Evolutionary conservation across 1,140 invertebrate species (phyloP).

Genomic region (Ceratosolen fusciceps): DNA sequence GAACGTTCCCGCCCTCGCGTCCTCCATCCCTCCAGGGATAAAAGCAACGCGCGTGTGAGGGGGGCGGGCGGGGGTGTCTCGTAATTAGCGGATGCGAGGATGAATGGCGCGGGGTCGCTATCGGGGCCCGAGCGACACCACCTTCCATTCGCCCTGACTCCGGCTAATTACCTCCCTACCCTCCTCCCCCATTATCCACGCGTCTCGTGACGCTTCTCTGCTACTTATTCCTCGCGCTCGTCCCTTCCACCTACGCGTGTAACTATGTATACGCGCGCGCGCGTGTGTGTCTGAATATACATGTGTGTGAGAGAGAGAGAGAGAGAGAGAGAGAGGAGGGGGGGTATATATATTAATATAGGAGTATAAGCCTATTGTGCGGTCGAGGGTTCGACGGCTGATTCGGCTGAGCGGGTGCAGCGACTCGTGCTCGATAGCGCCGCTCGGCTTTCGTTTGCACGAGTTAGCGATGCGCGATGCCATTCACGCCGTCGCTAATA

Average conservation of each 20-base stretch:
- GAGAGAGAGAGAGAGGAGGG: too few relatives aligned
- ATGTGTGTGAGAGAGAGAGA: too few relatives aligned
- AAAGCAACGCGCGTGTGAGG: constrained; percentile 27
- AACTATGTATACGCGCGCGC: too few relatives aligned
- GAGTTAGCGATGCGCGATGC: constrained; percentile 64
- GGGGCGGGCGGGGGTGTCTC: too few relatives aligned
- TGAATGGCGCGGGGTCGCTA: constrained; percentile 20
- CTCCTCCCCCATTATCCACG: constrained; percentile 54
- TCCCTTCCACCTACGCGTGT: too few relatives aligned
- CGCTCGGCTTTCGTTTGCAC: constrained; percentile 57
- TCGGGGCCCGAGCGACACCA: constrained; percentile 21
- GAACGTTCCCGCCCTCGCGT: neutral
- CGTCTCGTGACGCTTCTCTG: constrained; percentile 31
- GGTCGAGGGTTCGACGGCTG: constrained; percentile 55
- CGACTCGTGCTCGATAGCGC: constrained; percentile 46
- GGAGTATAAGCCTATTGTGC: constrained; percentile 51
- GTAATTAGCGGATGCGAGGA: constrained; percentile 18
- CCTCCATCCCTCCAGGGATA: constrained; percentile 34
- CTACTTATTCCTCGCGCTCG: neutral
- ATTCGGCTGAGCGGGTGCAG: constrained; percentile 51
- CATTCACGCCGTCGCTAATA: constrained; percentile 64
- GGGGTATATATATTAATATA: too few relatives aligned
- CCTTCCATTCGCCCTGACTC: constrained; percentile 39
- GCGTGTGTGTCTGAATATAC: too few relatives aligned
- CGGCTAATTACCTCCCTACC: constrained; percentile 46